A percentile compares a stretch with the other conserved stretches of the same genome.
Evolutionary conservation across 2,113 vertebrate species (phyloP).

Genomic region (Rhinichthys klamathensis): DNA sequence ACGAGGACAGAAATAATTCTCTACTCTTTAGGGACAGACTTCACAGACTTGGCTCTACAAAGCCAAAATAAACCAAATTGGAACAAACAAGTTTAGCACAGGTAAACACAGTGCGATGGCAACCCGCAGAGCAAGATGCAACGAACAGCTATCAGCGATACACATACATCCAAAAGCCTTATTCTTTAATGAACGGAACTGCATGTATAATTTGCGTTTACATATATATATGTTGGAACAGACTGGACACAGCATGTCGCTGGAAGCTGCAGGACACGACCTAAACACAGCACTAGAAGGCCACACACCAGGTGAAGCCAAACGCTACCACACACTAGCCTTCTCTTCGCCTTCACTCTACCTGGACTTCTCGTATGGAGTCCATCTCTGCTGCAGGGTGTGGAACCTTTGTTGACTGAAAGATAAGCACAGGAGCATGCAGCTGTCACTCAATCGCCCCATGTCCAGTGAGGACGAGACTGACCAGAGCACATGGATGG

Average conservation of each 20-base stretch:
- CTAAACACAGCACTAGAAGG: conserved; percentile 49
- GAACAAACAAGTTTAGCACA: conserved; percentile 52
- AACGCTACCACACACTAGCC: conserved; percentile 54
- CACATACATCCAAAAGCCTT: conserved; percentile 52
- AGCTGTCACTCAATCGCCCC: conserved; percentile 46
- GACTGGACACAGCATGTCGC: conserved; percentile 56
- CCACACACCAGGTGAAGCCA: conserved; percentile 50
- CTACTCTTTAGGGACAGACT: conserved; percentile 56
- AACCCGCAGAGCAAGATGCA: conserved; percentile 55
- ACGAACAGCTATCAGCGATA: conserved; percentile 56
- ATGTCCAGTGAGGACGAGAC: conserved; percentile 33
- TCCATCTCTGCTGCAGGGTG: conserved; percentile 66
- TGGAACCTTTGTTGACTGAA: conserved; percentile 65
- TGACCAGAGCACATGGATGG: conserved; percentile 11
- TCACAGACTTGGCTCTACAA: conserved; percentile 56
- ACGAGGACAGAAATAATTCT: conserved; percentile 48
- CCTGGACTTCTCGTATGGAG: conserved; percentile 65
- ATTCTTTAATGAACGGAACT: background rate
- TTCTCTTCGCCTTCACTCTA: conserved; percentile 55
- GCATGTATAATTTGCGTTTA: conserved; percentile 24
- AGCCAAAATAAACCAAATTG: conserved; percentile 53
- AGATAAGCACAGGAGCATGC: conserved; percentile 59
- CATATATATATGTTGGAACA: background rate
- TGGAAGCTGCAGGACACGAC: conserved; percentile 45
- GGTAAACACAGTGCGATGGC: conserved; percentile 50